Conservation (phyloP, 92 coral and sea anemone genomes). For the Paragorgia papillata region DNA sequence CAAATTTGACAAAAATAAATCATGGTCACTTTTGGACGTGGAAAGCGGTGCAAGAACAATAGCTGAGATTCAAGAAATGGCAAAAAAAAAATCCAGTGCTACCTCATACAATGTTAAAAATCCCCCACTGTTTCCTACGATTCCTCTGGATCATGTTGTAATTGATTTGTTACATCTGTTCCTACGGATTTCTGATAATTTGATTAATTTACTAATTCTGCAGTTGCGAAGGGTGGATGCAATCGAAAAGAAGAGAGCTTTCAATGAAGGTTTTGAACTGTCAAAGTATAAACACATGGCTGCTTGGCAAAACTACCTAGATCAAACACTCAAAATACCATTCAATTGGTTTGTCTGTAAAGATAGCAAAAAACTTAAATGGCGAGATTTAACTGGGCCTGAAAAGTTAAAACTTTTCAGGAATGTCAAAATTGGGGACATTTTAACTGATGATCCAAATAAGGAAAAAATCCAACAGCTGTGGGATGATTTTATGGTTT, state of each 20-base stretch:
- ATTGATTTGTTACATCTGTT: constrained; percentile 42
- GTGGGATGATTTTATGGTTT: constrained; percentile 10
- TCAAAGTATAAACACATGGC: constrained; percentile 30
- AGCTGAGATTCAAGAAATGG: constrained; percentile 9
- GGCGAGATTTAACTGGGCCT: constrained; percentile 39
- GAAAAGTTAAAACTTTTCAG: constrained; percentile 25
- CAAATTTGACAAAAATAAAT: constrained; percentile 32
- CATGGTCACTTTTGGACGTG: constrained; percentile 40
- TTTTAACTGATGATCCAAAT: neutral
- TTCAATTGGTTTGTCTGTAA: constrained; percentile 34
- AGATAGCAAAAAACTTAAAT: constrained; percentile 39
- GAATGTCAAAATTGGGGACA: neutral
- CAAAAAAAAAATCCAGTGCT: constrained; percentile 2
- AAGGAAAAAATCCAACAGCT: neutral
- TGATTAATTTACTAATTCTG: constrained; percentile 40
- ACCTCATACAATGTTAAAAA: constrained; percentile 29
- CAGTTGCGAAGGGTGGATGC: constrained; percentile 40
- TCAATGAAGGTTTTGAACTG: constrained; percentile 6
- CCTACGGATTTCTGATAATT: constrained; percentile 47
- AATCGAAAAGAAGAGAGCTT: constrained; percentile 32
- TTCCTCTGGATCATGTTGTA: constrained; percentile 54
- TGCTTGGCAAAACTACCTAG: constrained; percentile 8
- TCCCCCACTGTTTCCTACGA: constrained; percentile 13
- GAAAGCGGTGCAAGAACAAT: constrained; percentile 50
- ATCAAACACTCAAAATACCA: constrained; percentile 24